Evolutionary conservation across 2,113 vertebrate genomes (phyloP).

Genomic region (Seriola rivoliana): DNA sequence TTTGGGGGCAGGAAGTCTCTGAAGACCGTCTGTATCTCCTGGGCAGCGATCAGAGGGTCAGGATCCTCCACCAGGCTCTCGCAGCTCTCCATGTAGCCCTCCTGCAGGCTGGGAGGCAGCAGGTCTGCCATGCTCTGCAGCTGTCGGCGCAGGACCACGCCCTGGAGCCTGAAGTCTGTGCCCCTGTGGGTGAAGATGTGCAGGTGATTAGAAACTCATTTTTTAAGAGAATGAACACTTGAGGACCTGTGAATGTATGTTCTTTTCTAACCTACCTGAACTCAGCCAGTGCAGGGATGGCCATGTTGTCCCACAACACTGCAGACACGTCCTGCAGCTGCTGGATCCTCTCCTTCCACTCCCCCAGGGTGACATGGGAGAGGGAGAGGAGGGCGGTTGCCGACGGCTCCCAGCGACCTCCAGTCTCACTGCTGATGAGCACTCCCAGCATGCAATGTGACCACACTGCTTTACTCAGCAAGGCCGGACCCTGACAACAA

Average conservation of each 20-base stretch:
- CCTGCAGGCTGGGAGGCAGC: constrained; percentile 86
- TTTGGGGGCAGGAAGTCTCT: constrained; percentile 84
- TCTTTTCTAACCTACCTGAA: constrained; percentile 86
- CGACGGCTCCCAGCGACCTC: constrained; percentile 85
- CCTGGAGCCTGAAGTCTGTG: constrained; percentile 90
- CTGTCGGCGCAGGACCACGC: constrained; percentile 86
- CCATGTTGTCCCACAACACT: constrained; percentile 92
- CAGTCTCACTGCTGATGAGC: constrained; percentile 86
- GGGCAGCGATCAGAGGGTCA: constrained; percentile 83
- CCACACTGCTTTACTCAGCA: constrained; percentile 91
- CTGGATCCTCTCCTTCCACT: constrained; percentile 90
- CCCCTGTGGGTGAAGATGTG: constrained; percentile 69
- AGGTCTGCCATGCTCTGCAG: constrained; percentile 88
- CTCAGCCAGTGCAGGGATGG: constrained; percentile 84
- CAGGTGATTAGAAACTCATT: background rate
- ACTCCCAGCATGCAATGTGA: constrained; percentile 93
- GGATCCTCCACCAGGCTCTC: constrained; percentile 83
- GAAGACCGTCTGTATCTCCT: constrained; percentile 88
- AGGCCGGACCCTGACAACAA: constrained; percentile 89
- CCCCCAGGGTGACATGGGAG: constrained; percentile 90
- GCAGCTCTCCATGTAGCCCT: constrained; percentile 88
- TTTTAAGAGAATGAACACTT: background rate
- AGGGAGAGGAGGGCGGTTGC: constrained; percentile 86
- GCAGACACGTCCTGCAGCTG: constrained; percentile 90
- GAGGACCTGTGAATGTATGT: background rate